Conservation (phyloP, 1,140 invertebrate genomes). For the Zaprionus lachaisei region DNA sequence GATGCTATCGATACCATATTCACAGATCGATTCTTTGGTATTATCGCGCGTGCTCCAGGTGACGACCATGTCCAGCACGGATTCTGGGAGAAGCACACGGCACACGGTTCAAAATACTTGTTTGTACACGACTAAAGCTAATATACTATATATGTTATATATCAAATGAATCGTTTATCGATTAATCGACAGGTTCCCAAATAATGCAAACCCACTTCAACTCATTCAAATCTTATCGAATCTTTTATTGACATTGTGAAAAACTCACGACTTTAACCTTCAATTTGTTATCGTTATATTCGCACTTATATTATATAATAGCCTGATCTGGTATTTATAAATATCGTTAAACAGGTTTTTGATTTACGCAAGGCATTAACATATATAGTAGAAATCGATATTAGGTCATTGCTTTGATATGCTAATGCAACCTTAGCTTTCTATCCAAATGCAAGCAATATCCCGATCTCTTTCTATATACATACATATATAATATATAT, state of each 20-base stretch:
- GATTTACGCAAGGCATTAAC: neutral
- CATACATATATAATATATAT: neutral
- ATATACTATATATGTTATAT: neutral
- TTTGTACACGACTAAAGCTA: constrained; percentile 13
- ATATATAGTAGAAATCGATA: neutral
- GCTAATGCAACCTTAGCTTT: neutral
- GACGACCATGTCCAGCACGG: constrained; percentile 90
- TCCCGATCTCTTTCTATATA: neutral
- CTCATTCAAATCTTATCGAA: neutral
- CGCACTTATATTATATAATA: neutral
- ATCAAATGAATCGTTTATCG: neutral
- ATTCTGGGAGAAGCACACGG: constrained; percentile 85
- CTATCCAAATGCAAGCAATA: neutral
- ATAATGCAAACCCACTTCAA: neutral
- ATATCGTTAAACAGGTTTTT: neutral
- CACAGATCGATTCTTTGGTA: constrained; percentile 90
- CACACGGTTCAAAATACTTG: constrained; percentile 37
- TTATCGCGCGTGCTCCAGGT: constrained; percentile 95
- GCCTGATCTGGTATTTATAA: neutral
- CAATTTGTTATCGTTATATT: neutral
- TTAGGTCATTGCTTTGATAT: constrained; percentile 1
- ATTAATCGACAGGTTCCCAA: neutral
- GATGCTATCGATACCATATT: constrained; percentile 90
- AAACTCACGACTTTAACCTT: neutral
- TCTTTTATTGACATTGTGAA: neutral